Evolutionary conservation across 1,140 invertebrate genomes (phyloP).

Genomic region (Penaeus vannamei): DNA sequence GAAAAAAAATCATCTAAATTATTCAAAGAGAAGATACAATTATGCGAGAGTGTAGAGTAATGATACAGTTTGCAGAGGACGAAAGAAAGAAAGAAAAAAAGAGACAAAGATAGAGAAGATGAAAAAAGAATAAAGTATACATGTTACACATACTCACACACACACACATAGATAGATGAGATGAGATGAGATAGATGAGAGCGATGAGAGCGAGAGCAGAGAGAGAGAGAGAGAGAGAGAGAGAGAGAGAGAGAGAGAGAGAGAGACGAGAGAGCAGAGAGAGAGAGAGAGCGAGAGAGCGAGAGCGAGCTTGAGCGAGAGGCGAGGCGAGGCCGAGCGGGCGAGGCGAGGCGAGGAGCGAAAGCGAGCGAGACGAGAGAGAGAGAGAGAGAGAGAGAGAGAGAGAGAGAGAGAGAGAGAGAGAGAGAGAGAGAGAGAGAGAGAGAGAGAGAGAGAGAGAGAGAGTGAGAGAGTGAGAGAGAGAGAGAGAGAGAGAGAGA

Average conservation of each 20-base stretch:
- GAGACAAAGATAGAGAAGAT: not conserved
- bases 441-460: not conserved
- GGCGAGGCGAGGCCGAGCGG: too few species aligned
- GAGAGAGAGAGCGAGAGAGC: too few species aligned
- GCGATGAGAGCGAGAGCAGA: too few species aligned
- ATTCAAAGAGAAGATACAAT: conserved; percentile 52
- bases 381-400: not conserved
- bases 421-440: not conserved
- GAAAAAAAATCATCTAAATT: too few species aligned
- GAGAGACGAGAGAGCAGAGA: too few species aligned
- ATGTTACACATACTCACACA: not conserved
- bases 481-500: too few species aligned
- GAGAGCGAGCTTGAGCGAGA: too few species aligned
- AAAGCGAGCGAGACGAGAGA: too few species aligned
- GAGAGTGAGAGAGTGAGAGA: not conserved
- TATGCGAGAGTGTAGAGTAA: not conserved
- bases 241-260: conserved; percentile 60
- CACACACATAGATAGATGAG: not conserved
- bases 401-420: conserved; percentile 3
- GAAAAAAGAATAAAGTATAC: not conserved
- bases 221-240: conserved; percentile 38
- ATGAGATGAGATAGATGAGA: too few species aligned
- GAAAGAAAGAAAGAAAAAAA: not conserved
- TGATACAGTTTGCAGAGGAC: not conserved
- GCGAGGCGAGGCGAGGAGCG: too few species aligned